These are phyloP conservation scores for Lysandra coridon DNA, from an alignment of 2,888 invertebrate species.

Conservation along the genomic window DNA sequence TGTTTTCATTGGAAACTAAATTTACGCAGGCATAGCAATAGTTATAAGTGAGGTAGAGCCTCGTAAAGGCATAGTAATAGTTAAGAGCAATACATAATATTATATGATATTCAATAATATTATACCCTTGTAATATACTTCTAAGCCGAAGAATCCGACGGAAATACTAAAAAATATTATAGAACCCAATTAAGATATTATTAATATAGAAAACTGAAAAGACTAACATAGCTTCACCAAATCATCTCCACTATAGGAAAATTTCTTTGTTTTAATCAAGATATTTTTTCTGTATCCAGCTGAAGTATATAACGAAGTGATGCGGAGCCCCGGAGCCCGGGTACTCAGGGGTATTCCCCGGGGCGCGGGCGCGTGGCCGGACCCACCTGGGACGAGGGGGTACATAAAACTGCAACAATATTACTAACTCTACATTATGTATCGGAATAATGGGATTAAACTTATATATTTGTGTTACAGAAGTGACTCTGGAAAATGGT, in stretches of 20 bases:
- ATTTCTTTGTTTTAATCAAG: conserved; percentile 33
- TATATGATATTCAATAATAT: too few relatives aligned
- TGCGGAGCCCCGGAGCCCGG: conserved; percentile 59
- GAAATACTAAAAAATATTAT: too few relatives aligned
- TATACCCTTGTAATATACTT: too few relatives aligned
- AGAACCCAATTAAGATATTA: too few relatives aligned
- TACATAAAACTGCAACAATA: conserved; percentile 31
- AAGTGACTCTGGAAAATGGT: background rate
- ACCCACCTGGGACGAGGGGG: conserved; percentile 69
- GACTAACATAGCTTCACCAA: background rate
- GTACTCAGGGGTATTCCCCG: conserved; percentile 54
- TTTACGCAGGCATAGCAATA: too few relatives aligned
- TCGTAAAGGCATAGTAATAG: too few relatives aligned
- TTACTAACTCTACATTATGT: conserved; percentile 20
- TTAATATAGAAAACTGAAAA: background rate
- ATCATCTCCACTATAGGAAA: background rate
- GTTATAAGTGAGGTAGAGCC: too few relatives aligned
- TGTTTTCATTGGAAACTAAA: too few relatives aligned
- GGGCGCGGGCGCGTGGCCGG: conserved; percentile 75
- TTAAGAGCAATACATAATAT: too few relatives aligned
- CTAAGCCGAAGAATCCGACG: too few relatives aligned
- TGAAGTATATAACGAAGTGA: conserved; percentile 44
- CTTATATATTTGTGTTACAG: background rate
- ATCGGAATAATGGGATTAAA: conserved; percentile 8
- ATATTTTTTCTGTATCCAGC: conserved; percentile 39